phyloP scores from a whole-genome alignment of 2,888 invertebrate genomes.

The Heptascelio sp. region DNA sequence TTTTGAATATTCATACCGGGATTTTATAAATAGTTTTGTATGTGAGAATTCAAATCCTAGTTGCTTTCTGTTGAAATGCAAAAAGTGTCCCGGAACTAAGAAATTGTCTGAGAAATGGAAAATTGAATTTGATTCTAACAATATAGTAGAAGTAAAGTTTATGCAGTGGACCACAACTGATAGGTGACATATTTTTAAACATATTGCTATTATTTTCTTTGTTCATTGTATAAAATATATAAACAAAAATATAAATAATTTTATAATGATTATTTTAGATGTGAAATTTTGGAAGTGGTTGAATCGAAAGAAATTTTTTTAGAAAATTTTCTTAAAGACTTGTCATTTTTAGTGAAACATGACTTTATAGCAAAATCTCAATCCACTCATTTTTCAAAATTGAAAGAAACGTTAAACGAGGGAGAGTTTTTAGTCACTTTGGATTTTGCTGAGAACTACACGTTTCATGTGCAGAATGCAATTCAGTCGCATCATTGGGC shows the following conservation, averaged over 20 bases:
- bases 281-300: background rate
- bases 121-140: background rate
- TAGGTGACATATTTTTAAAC: background rate
- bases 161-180: slow-evolving; percentile 17
- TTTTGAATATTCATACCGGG: background rate
- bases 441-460: slow-evolving; percentile 53
- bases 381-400: background rate
- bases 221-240: no score
- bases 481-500: slow-evolving; percentile 12
- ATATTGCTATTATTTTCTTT: background rate
- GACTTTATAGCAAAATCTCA: slow-evolving; percentile 33
- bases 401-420: slow-evolving; percentile 10
- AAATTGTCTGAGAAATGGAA: background rate
- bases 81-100: background rate
- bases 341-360: slow-evolving; percentile 5
- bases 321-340: slow-evolving; percentile 20
- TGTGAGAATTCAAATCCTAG: slow-evolving; percentile 17
- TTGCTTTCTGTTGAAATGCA: slow-evolving; percentile 3
- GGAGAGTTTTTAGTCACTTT: slow-evolving; percentile 31
- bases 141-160: background rate
- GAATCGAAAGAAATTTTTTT: slow-evolving; percentile 20
- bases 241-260: background rate
- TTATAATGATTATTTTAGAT: slow-evolving; percentile 4
- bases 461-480: slow-evolving; percentile 49
- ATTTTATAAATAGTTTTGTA: background rate